Percentiles rank a stretch among this genome's conserved stretches.
These are phyloP conservation scores for Malaclemys terrapin DNA, from an alignment of 2,113 vertebrate genomes.

Conservation along the genomic window DNA sequence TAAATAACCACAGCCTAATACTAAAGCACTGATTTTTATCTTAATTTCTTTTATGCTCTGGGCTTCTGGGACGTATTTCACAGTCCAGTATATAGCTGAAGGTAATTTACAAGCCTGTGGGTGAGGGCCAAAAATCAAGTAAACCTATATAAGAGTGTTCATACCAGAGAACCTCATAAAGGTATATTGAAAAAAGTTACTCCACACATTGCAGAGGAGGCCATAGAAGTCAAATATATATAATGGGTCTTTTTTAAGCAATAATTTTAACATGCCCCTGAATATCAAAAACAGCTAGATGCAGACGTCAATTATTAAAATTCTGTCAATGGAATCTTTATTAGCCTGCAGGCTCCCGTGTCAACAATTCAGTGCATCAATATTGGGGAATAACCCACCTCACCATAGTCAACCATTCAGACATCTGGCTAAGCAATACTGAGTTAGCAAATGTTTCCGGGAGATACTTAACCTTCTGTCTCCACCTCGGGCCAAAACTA, in stretches of 20 bases:
- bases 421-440: conserved; percentile 34
- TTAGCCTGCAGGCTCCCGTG: conserved; percentile 46
- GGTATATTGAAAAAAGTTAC: neutral
- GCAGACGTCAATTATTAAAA: conserved; percentile 66
- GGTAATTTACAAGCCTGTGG: conserved; percentile 54
- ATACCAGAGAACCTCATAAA: conserved; percentile 69
- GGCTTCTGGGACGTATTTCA: conserved; percentile 71
- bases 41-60: conserved; percentile 43
- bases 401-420: conserved; percentile 40
- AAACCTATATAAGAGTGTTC: conserved; percentile 55
- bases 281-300: conserved; percentile 66
- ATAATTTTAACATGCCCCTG: conserved; percentile 75
- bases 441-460: conserved; percentile 45
- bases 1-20: neutral
- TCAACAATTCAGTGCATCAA: conserved; percentile 42
- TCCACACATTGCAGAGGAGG: conserved; percentile 60
- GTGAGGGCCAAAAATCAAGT: conserved; percentile 62
- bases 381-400: conserved; percentile 25
- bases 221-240: conserved; percentile 75
- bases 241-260: conserved; percentile 66
- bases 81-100: neutral
- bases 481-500: conserved; percentile 67
- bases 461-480: conserved; percentile 55
- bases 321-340: conserved; percentile 76
- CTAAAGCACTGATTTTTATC: conserved; percentile 5